Base-by-base conservation (phyloP, 30 jellyfish, hydroid and myxozoan species). In the Aurelia aurita complex sp. Pacific region DNA sequence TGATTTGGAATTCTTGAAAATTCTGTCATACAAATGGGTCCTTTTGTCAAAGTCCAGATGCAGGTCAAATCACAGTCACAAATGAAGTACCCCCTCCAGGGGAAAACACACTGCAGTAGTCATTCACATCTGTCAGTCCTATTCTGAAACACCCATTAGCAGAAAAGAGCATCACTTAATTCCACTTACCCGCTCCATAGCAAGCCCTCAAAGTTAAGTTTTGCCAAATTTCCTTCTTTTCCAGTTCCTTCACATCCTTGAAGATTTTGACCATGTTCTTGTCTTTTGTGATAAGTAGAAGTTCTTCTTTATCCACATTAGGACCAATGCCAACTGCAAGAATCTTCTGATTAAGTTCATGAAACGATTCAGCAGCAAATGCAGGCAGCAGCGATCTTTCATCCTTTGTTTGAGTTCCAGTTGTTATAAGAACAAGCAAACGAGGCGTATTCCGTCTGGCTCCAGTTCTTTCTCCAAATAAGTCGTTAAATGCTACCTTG, bases 311-410 rank as follows among this genome's bases (percentile, higher is more conserved):
- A 72, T 76, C 80, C 57, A 80, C 94, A 7, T 67, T 81, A 33
- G 82, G 53, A 11, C 98, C 98, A 18, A 91, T 66, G 19, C 98
- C 98, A 50, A 91, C 16, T 18, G 83, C 96, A 6, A 91, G 73
- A 43, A 91, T 81, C 81, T 54, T 76, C 68, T 76, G 67, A 69
- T 94, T 95, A 13, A 72, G 67, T 64, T 91, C 90, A 35, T 92
- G 94, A 19, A 91, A 92, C n/a, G 69, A 68, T 42, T 86, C 94
- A 1, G 96, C 98, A 6, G 75, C 85, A 46, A 17, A 67, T 32
- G 61, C 67, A 9, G 98, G 96, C 9, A 72, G 89, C 38, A 42
- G 76, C 13, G 85, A 75, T 19, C 83, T 96, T 5, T 71, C 80
- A 19, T 36, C 88, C n/a, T 66, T 76, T 3, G 88, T 81, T 64